Percentiles rank a stretch among this genome's conserved stretches.
Evolutionary conservation across 2,797 vertebrate species (phyloP).

Genomic region (Podarcis lilfordi): DNA sequence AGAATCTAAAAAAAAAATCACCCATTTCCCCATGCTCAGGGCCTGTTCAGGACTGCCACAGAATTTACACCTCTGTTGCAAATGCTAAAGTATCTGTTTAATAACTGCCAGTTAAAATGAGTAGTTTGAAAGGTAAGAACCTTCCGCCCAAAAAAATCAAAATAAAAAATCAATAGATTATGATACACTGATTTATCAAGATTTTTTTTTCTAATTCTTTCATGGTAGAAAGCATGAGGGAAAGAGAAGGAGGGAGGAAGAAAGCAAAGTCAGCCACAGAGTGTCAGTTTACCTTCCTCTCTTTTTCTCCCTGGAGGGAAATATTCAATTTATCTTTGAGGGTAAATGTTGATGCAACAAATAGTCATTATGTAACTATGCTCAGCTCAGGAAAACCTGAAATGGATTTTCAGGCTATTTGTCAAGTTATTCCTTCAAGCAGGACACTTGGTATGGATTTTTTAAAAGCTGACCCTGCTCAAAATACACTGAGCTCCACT

Average conservation of each 20-base stretch:
- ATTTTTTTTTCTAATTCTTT: slow-evolving; percentile 19
- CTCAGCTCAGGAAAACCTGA: background rate
- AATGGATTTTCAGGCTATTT: slow-evolving; percentile 32
- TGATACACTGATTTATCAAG: slow-evolving; percentile 1
- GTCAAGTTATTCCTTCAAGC: slow-evolving; percentile 32
- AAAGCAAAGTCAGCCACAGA: background rate
- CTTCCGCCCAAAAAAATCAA: background rate
- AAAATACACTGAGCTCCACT: background rate
- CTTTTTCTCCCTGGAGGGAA: background rate
- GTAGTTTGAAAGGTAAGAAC: rapidly evolving
- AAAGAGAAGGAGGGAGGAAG: background rate
- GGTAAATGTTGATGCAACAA: background rate
- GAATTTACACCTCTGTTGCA: background rate
- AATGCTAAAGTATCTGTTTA: background rate
- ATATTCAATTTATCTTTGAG: slow-evolving; percentile 13
- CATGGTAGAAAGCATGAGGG: background rate
- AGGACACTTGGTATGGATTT: slow-evolving; percentile 20
- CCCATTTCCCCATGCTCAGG: background rate
- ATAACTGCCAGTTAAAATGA: background rate
- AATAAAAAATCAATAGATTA: rapidly evolving
- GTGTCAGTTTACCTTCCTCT: background rate
- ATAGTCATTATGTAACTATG: background rate
- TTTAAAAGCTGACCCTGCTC: slow-evolving; percentile 25
- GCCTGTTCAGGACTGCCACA: background rate
- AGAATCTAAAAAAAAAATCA: background rate